These are phyloP conservation scores for Clarias platycephalus DNA, from an alignment of 2,797 vertebrate genomes.

Conservation along the genomic window DNA sequence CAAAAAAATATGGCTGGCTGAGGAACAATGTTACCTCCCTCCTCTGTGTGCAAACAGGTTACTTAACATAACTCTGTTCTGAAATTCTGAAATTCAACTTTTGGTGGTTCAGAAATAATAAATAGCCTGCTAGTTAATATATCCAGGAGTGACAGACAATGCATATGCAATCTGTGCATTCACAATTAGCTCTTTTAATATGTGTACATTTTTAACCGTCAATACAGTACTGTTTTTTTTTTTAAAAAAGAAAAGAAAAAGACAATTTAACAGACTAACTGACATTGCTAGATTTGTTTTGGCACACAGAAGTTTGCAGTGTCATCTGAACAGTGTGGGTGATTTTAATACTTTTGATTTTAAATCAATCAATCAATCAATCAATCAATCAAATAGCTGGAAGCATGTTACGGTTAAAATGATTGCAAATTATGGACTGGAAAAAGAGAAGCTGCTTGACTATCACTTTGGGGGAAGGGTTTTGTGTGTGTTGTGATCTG, in stretches of 20 bases:
- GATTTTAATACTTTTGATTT: not conserved
- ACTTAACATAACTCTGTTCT: not conserved
- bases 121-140: not conserved
- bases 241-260: no score
- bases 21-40: not conserved
- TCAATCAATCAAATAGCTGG: not conserved
- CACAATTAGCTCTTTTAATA: not conserved
- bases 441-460: slow-evolving; percentile 7
- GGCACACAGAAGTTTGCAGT: not conserved
- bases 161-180: not conserved
- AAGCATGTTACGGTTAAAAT: not conserved
- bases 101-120: not conserved
- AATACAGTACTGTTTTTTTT: no score
- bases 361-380: no score
- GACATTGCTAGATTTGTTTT: not conserved
- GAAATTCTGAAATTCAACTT: not conserved
- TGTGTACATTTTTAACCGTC: not conserved
- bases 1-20: not conserved
- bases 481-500: slow-evolving; percentile 17
- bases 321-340: not conserved
- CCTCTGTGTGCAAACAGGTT: not conserved
- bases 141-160: not conserved
- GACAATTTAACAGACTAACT: no score
- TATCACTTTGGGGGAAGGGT: not conserved
- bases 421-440: not conserved